phyloP scores from a whole-genome alignment of 2,797 vertebrate species.

The Mormyrops attenuatus region DNA sequence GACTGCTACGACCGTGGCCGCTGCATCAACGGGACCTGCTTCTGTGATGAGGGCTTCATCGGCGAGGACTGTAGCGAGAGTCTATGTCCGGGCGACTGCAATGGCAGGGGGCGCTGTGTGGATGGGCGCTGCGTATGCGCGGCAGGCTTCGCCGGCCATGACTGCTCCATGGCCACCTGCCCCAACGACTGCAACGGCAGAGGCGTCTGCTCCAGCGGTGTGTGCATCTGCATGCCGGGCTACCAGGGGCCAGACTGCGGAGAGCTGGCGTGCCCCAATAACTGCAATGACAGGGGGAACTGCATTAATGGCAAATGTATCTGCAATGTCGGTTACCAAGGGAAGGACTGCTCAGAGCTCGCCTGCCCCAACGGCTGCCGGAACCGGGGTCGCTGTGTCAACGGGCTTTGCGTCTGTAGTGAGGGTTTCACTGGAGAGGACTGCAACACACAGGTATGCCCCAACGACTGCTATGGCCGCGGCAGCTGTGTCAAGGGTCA shows the following conservation, averaged over 20 bases:
- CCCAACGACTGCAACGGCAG: conserved; percentile 70
- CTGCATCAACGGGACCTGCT: conserved; percentile 83
- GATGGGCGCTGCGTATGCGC: conserved; percentile 76
- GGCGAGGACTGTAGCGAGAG: conserved; percentile 75
- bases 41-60: conserved; percentile 73
- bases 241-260: conserved; percentile 74
- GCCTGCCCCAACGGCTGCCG: conserved; percentile 68
- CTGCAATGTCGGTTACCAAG: conserved; percentile 70
- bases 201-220: conserved; percentile 69
- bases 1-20: conserved; percentile 82
- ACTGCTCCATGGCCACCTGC: conserved; percentile 75
- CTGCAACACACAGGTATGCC: conserved; percentile 70
- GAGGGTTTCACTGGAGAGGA: conserved; percentile 67
- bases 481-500: conserved; percentile 69
- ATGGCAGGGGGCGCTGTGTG: conserved; percentile 66
- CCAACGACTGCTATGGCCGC: conserved; percentile 63
- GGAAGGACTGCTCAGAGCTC: conserved; percentile 68
- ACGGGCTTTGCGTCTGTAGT: conserved; percentile 72
- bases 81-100: conserved; percentile 72
- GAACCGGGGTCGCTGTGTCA: conserved; percentile 63
- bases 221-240: conserved; percentile 73
- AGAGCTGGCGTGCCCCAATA: conserved; percentile 63
- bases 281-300: conserved; percentile 69
- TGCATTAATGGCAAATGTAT: conserved; percentile 74
- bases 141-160: conserved; percentile 67